These are phyloP conservation scores for Mus spretus DNA, from an alignment of 2,797 vertebrate species.

Conservation along the genomic window DNA sequence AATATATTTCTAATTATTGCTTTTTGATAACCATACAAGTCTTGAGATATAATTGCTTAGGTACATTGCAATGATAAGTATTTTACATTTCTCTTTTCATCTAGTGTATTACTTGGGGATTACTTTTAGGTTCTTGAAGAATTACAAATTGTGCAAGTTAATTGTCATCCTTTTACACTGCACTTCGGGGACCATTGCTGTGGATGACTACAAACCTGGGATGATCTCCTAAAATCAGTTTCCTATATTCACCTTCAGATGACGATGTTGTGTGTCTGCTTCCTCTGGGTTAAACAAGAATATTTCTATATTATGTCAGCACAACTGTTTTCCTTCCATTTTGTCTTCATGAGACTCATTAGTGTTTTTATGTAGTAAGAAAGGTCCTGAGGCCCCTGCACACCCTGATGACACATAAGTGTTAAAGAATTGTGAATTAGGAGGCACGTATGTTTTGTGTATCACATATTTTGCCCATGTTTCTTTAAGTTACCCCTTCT, in stretches of 20 bases:
- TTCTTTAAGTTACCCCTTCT: neutral
- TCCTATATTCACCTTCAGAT: neutral
- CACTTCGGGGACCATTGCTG: neutral
- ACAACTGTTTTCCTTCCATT: neutral
- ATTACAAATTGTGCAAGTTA: neutral
- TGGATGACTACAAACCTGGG: neutral
- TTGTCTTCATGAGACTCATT: neutral
- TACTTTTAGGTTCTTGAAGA: neutral
- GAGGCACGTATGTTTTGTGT: neutral
- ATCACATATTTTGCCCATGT: neutral
- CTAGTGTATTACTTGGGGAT: neutral
- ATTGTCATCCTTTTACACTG: neutral
- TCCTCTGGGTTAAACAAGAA: neutral
- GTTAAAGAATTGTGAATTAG: too few species aligned
- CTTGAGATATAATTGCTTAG: neutral
- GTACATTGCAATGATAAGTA: neutral
- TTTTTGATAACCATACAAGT: neutral
- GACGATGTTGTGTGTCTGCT: neutral
- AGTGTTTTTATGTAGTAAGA: neutral
- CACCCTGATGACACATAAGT: neutral
- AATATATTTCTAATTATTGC: neutral
- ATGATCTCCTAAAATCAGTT: too few species aligned
- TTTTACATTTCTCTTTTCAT: constrained; percentile 12
- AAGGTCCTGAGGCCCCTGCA: neutral
- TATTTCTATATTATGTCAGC: neutral